These are phyloP conservation scores for Notarius quadriscutis DNA, from an alignment of 2,113 vertebrate species.

Conservation along the genomic window DNA sequence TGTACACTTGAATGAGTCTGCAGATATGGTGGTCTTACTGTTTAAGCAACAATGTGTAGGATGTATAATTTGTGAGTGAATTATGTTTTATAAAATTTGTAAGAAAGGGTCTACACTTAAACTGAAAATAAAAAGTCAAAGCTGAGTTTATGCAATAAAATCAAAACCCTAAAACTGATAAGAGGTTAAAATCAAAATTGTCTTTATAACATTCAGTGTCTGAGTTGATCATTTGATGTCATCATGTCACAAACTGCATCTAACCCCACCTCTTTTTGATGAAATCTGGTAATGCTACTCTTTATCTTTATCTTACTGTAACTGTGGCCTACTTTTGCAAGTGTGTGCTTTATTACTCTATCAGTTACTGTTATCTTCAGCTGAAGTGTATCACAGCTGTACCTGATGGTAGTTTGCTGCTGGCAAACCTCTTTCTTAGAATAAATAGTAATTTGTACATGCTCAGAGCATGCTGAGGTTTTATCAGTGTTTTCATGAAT, in stretches of 20 bases:
- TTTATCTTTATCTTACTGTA: not conserved
- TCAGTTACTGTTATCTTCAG: conserved; percentile 9
- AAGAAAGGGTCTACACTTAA: not conserved
- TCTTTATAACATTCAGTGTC: not conserved
- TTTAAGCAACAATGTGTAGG: not conserved
- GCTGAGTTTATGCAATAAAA: not conserved
- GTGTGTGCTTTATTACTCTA: not conserved
- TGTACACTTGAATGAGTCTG: no score
- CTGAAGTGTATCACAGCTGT: not conserved
- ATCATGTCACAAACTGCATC: not conserved
- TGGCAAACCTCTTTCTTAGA: not conserved
- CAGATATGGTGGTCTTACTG: no score
- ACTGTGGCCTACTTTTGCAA: conserved; percentile 8
- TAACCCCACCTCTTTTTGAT: not conserved
- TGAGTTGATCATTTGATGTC: not conserved
- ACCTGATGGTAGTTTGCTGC: not conserved
- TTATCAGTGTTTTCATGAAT: conserved; percentile 18
- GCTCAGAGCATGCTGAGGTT: not conserved
- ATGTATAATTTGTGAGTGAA: not conserved
- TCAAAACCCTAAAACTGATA: not conserved
- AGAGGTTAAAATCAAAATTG: not conserved
- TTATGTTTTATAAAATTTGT: not conserved
- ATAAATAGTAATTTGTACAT: not conserved
- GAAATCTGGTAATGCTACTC: not conserved
- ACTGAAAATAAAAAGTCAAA: not conserved